phyloP scores from a whole-genome alignment of 2,888 invertebrate genomes.

The Adela reaumurella region DNA sequence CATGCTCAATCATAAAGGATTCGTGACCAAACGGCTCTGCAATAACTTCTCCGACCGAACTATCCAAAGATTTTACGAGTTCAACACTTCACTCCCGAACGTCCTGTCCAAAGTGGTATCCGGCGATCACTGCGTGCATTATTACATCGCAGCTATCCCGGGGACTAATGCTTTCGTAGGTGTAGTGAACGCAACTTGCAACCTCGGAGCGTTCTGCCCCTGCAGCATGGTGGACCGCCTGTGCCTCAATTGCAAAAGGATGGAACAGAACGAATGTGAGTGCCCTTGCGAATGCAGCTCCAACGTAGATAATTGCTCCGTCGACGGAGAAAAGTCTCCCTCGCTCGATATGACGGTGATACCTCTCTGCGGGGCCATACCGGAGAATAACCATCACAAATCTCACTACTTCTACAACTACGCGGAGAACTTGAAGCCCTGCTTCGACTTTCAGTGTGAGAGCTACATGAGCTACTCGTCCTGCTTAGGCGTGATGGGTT shows the following conservation, averaged over 20 bases:
- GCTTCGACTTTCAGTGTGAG: conserved; percentile 68
- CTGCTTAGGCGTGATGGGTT: conserved; percentile 75
- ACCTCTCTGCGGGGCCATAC: conserved; percentile 41
- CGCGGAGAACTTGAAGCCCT: conserved; percentile 58
- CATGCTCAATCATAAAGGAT: conserved; percentile 78
- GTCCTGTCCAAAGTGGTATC: conserved; percentile 80
- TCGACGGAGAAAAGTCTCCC: not conserved
- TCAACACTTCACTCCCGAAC: conserved; percentile 74
- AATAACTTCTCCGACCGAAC: conserved; percentile 83
- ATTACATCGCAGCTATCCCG: conserved; percentile 75
- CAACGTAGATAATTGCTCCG: conserved; percentile 21
- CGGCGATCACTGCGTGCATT: conserved; percentile 85
- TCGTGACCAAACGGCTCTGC: conserved; percentile 81
- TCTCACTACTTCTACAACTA: conserved; percentile 48
- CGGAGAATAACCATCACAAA: conserved; percentile 46
- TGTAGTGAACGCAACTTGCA: conserved; percentile 83
- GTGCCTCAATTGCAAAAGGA: conserved; percentile 88
- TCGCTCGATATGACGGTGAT: conserved; percentile 16
- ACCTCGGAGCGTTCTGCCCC: conserved; percentile 82
- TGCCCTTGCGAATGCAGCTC: conserved; percentile 89
- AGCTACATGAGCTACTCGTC: conserved; percentile 58
- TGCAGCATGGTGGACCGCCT: conserved; percentile 86
- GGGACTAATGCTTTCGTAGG: conserved; percentile 88
- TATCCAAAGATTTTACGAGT: conserved; percentile 77
- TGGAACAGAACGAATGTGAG: conserved; percentile 93